Conservation (phyloP, 2,113 vertebrate genomes). For the Oreocharis arfaki region DNA sequence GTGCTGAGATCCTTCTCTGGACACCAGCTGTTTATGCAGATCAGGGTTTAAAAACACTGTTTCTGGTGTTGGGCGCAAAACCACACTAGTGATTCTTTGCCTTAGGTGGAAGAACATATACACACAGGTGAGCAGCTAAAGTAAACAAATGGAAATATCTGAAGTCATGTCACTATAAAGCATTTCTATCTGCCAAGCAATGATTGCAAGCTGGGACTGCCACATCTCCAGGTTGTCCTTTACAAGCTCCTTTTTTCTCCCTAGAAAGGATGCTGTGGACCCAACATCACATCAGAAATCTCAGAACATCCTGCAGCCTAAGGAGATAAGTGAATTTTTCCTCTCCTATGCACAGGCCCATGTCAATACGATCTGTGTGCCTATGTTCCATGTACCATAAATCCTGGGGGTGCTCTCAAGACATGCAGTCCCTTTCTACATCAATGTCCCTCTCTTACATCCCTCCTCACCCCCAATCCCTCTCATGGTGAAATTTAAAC, state of each 20-base stretch:
- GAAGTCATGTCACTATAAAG: not conserved
- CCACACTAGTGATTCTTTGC: not conserved
- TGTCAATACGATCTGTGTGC: not conserved
- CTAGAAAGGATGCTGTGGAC: not conserved
- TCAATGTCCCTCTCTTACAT: not conserved
- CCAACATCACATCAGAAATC: not conserved
- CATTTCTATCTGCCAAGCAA: not conserved
- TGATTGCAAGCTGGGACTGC: not conserved
- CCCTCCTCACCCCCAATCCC: not conserved
- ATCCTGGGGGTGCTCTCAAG: not conserved
- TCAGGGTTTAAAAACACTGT: not conserved
- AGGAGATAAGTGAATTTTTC: not conserved
- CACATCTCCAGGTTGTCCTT: not conserved
- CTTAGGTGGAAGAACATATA: not conserved
- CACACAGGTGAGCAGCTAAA: not conserved
- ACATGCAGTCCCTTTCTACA: not conserved
- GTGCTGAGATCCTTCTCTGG: not conserved
- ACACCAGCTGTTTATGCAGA: not conserved
- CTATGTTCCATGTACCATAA: not conserved
- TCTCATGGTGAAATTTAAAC: not conserved
- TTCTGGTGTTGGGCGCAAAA: not conserved
- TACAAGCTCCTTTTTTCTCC: accelerated
- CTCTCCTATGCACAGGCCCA: not conserved
- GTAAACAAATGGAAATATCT: not conserved
- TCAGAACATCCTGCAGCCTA: not conserved